These are phyloP conservation scores for Agapornis roseicollis DNA, from an alignment of 2,113 vertebrate genomes.

Conservation along the genomic window DNA sequence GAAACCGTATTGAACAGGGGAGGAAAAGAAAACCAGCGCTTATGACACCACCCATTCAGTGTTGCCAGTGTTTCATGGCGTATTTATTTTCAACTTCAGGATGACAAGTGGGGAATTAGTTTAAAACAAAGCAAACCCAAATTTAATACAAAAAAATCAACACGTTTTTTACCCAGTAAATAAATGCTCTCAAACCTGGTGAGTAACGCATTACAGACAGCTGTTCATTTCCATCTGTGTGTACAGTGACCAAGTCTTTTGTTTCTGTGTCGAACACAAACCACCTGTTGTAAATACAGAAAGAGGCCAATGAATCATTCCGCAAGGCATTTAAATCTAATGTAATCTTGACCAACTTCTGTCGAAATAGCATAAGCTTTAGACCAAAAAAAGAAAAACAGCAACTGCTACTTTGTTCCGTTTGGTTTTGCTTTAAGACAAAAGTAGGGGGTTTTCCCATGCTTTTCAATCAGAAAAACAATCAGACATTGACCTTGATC, in stretches of 20 bases:
- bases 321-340: not conserved
- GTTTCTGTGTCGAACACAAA: conserved; percentile 96
- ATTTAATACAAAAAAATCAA: not conserved
- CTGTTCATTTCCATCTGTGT: conserved; percentile 97
- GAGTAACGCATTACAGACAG: conserved; percentile 94
- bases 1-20: not conserved
- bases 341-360: not conserved
- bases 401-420: conserved; percentile 7
- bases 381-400: not conserved
- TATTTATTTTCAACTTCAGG: not conserved
- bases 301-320: not conserved
- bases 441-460: not conserved
- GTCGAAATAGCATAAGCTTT: conserved; percentile 13
- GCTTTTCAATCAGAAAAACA: not conserved
- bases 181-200: conserved; percentile 80
- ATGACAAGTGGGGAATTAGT: not conserved
- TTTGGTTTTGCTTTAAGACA: not conserved
- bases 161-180: not conserved
- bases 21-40: not conserved
- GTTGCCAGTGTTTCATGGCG: not conserved
- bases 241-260: conserved; percentile 94
- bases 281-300: conserved; percentile 84
- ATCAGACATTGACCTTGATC: not conserved
- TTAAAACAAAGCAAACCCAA: not conserved
- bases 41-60: not conserved